phyloP scores from a whole-genome alignment of 2,797 vertebrate genomes.

The Muscicapa striata region DNA sequence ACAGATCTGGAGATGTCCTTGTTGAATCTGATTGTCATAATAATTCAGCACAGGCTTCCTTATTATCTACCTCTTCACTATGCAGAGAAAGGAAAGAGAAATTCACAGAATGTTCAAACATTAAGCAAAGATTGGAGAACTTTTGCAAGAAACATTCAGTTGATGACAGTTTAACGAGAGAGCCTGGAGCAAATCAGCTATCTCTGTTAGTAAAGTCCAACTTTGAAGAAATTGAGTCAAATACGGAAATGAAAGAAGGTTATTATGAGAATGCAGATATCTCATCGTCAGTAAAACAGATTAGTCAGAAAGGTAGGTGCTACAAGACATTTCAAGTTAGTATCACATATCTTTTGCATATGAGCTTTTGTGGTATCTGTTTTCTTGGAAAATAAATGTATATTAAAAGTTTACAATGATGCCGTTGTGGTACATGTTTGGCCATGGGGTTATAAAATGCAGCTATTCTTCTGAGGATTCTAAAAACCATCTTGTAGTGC shows the following conservation, averaged over 20 bases:
- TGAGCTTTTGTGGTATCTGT: not conserved
- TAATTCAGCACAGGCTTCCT: not conserved
- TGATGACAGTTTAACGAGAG: not conserved
- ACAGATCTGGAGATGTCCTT: not conserved
- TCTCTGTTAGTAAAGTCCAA: not conserved
- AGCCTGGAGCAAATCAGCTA: not conserved
- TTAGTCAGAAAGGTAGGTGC: slow-evolving; percentile 76
- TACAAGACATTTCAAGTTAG: not conserved
- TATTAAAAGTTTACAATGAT: not conserved
- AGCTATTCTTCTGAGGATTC: not conserved
- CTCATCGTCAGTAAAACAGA: slow-evolving; percentile 50
- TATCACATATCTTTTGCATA: not conserved
- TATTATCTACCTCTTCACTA: not conserved
- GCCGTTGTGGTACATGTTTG: not conserved
- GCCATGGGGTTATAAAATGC: not conserved
- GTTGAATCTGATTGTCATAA: not conserved
- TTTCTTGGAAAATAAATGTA: not conserved
- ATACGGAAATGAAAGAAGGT: slow-evolving; percentile 51
- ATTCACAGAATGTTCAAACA: slow-evolving; percentile 9
- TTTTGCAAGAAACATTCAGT: not conserved
- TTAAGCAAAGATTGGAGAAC: not conserved
- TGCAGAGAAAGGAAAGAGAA: slow-evolving; percentile 9
- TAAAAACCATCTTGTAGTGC: not conserved
- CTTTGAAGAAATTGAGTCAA: slow-evolving; percentile 38
- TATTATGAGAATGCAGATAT: slow-evolving; percentile 44